Conservation (phyloP, 2,797 vertebrate genomes). For the Thamnophis elegans region DNA sequence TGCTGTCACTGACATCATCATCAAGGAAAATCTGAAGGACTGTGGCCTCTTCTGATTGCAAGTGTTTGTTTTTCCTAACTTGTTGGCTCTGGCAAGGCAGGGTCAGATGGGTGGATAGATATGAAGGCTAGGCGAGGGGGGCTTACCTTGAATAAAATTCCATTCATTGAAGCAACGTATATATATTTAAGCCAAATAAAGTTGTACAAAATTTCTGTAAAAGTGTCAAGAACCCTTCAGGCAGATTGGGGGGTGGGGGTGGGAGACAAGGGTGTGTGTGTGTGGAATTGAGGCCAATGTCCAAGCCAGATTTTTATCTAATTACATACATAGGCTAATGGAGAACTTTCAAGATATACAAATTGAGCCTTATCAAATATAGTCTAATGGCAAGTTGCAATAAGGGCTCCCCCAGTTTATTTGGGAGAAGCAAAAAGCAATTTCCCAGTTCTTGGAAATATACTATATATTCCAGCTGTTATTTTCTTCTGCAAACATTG, state of each 20-base stretch:
- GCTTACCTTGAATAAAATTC: neutral
- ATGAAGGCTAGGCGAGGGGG: neutral
- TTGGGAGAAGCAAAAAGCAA: neutral
- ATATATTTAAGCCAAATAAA: neutral
- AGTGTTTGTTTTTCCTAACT: neutral
- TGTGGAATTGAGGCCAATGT: neutral
- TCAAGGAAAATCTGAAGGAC: conserved; percentile 99
- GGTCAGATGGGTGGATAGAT: neutral
- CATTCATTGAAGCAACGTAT: neutral
- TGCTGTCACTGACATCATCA: conserved; percentile 97
- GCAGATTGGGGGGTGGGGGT: accelerated
- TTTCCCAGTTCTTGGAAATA: neutral
- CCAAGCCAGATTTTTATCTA: neutral
- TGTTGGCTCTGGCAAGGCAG: neutral
- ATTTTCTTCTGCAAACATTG: neutral
- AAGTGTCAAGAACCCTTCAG: neutral
- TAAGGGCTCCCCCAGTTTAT: neutral
- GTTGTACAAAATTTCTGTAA: neutral
- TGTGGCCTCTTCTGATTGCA: conserved; percentile 92
- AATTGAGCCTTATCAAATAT: neutral
- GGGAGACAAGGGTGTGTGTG: neutral
- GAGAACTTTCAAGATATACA: neutral
- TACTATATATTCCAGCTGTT: neutral
- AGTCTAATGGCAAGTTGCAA: neutral
- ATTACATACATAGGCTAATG: neutral